Conservation (phyloP, 1,140 invertebrate genomes). For the Leptonema lineaticorne region DNA sequence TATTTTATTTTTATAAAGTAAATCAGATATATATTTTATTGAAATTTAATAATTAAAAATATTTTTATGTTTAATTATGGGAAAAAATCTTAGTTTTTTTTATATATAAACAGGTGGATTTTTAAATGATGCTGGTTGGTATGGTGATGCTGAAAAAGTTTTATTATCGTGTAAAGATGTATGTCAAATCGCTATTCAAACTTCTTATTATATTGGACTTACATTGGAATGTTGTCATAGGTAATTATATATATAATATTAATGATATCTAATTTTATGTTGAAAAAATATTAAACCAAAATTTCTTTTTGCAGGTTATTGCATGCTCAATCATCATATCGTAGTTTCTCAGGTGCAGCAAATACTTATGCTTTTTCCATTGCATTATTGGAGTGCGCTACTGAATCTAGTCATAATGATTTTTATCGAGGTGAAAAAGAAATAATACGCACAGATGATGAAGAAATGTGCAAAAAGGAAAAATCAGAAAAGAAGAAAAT, state of each 20-base stretch:
- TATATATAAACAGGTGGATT: slow-evolving; percentile 82
- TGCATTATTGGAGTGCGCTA: slow-evolving; percentile 52
- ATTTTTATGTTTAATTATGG: too few relatives aligned
- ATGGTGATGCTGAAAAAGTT: slow-evolving; percentile 69
- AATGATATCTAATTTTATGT: not conserved
- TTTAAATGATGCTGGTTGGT: slow-evolving; percentile 85
- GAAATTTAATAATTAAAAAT: not conserved
- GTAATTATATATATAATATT: slow-evolving; percentile 50
- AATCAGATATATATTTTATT: too few relatives aligned
- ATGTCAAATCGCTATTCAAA: slow-evolving; percentile 57
- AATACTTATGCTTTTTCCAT: slow-evolving; percentile 64
- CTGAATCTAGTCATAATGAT: slow-evolving; percentile 18
- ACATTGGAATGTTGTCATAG: slow-evolving; percentile 74
- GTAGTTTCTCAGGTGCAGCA: slow-evolving; percentile 70
- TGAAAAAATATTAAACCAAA: not conserved
- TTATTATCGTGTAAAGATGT: slow-evolving; percentile 64
- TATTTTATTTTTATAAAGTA: too few relatives aligned
- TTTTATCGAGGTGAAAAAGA: too few relatives aligned
- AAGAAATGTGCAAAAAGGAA: too few relatives aligned
- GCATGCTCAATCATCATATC: slow-evolving; percentile 77
- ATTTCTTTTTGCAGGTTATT: slow-evolving; percentile 77
- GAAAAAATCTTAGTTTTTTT: too few relatives aligned
- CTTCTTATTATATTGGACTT: slow-evolving; percentile 51
- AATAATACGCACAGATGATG: too few relatives aligned
- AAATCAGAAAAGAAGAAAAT: not conserved